Evolutionary conservation across 2,797 vertebrate species (phyloP).

Genomic region (Leptodactylus fallax): DNA sequence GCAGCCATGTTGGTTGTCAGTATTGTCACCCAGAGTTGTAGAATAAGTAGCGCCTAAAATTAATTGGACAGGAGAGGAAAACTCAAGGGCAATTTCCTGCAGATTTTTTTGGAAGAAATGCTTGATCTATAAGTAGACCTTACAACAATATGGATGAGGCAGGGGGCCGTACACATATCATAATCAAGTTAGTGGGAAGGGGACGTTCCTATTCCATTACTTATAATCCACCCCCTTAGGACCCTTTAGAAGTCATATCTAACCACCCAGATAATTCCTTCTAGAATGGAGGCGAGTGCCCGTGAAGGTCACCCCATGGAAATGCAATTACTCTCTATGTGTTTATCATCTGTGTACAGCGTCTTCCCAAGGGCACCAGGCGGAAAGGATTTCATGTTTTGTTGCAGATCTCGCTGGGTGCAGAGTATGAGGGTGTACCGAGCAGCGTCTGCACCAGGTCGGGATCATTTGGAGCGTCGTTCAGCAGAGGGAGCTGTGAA

Average conservation of each 20-base stretch:
- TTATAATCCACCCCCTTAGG: constrained; percentile 18
- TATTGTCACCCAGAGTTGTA: background rate
- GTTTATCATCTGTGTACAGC: constrained; percentile 26
- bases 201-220: constrained; percentile 30
- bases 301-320: constrained; percentile 39
- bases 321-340: constrained; percentile 43
- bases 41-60: background rate
- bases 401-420: background rate
- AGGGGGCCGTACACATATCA: background rate
- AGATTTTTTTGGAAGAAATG: background rate
- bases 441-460: background rate
- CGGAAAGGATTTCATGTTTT: background rate
- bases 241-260: constrained; percentile 18
- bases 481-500: constrained; percentile 28
- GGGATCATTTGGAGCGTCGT: too few relatives aligned
- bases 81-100: background rate
- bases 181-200: background rate
- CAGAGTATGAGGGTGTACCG: background rate
- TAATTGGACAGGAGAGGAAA: background rate
- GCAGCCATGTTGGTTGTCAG: background rate
- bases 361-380: constrained; percentile 29
- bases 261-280: constrained; percentile 42
- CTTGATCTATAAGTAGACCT: too few relatives aligned
- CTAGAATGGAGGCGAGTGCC: background rate
- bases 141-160: background rate